phyloP scores from a whole-genome alignment of 1,140 invertebrate genomes.

The Maniola jurtina region DNA sequence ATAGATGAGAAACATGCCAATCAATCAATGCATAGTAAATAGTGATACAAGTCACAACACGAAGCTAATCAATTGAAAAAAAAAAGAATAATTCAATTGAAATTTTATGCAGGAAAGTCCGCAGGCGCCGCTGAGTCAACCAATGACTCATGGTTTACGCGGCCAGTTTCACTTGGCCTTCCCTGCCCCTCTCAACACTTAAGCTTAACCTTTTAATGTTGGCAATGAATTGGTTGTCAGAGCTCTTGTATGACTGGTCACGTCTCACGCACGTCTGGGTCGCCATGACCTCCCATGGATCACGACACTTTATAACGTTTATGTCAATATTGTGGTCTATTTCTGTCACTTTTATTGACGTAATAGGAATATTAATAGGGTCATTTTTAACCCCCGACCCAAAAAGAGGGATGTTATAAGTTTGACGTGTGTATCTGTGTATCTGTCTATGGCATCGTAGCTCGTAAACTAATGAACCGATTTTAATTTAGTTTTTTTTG shows the following conservation, averaged over 20 bases:
- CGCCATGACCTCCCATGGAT: slow-evolving; percentile 32
- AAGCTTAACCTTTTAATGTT: not conserved
- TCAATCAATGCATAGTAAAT: not conserved
- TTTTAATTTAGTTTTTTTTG: too few relatives aligned
- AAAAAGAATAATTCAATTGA: slow-evolving; percentile 16
- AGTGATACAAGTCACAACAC: not conserved
- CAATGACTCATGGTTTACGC: slow-evolving; percentile 27
- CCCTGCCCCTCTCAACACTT: slow-evolving; percentile 22
- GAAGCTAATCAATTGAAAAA: slow-evolving; percentile 14
- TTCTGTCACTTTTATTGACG: slow-evolving; percentile 8
- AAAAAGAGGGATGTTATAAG: too few relatives aligned
- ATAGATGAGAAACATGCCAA: not conserved
- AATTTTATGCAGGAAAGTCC: slow-evolving; percentile 35
- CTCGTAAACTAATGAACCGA: too few relatives aligned
- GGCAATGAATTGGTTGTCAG: slow-evolving; percentile 23
- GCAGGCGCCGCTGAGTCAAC: slow-evolving; percentile 31
- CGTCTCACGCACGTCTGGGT: slow-evolving; percentile 42
- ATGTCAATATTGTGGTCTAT: slow-evolving; percentile 20
- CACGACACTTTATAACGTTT: slow-evolving; percentile 6
- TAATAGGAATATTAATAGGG: not conserved
- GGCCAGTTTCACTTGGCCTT: slow-evolving; percentile 22
- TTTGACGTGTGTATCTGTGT: too few relatives aligned
- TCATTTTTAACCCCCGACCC: too few relatives aligned
- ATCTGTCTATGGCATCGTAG: too few relatives aligned
- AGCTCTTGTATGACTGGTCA: slow-evolving; percentile 26